These are phyloP conservation scores for Diorhabda sublineata DNA, from an alignment of 1,140 invertebrate genomes.

Conservation along the genomic window DNA sequence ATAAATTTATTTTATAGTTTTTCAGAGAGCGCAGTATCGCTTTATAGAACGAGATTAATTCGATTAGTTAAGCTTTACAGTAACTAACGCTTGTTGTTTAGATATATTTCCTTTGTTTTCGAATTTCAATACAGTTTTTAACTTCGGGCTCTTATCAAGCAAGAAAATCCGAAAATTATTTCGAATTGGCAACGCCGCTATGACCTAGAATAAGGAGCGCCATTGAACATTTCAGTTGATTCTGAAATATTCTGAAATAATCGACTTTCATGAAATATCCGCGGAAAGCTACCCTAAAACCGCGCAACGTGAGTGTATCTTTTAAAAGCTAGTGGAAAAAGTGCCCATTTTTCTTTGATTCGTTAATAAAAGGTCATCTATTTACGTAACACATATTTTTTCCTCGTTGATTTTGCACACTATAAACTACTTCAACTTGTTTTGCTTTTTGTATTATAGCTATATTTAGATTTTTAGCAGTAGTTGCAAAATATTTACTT, in stretches of 20 bases:
- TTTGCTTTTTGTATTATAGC: not conserved
- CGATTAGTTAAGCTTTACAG: no score
- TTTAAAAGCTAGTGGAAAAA: not conserved
- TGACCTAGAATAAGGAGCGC: constrained; percentile 1
- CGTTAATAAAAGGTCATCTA: not conserved
- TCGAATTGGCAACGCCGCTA: not conserved
- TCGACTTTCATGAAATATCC: not conserved
- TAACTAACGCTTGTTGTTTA: no score
- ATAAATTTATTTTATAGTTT: no score
- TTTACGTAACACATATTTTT: not conserved
- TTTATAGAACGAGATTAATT: no score
- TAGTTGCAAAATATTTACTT: not conserved
- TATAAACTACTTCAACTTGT: not conserved
- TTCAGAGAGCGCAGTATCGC: no score
- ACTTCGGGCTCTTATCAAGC: no score
- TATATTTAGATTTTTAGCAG: not conserved
- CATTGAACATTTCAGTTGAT: constrained; percentile 2
- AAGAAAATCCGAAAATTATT: not conserved
- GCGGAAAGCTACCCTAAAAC: not conserved
- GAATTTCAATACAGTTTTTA: no score
- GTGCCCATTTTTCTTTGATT: not conserved
- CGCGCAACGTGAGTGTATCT: not conserved
- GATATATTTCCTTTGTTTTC: no score
- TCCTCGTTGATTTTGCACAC: not conserved
- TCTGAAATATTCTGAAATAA: constrained; percentile 1